Evolutionary conservation across 1,140 invertebrate species (phyloP).

Genomic region (Aphis craccivora): DNA sequence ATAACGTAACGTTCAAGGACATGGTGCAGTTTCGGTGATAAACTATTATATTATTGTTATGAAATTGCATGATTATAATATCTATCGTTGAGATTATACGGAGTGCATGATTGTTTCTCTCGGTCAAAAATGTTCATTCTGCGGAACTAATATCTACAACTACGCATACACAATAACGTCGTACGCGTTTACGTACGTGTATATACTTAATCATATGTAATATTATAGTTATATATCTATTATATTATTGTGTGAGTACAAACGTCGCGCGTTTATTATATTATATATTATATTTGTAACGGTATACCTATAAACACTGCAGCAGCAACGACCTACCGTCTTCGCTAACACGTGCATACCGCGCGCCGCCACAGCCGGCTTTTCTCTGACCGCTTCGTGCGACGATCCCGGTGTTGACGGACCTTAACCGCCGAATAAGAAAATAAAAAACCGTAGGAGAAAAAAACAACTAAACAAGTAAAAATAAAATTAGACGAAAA

Average conservation of each 20-base stretch:
- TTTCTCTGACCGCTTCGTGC: background rate
- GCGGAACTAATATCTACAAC: background rate
- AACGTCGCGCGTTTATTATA: background rate
- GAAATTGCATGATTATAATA: background rate
- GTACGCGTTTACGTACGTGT: too few species aligned
- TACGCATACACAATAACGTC: background rate
- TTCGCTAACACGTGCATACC: background rate
- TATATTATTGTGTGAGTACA: background rate
- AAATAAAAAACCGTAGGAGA: background rate
- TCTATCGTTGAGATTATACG: background rate
- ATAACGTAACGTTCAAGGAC: background rate
- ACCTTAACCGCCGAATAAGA: constrained; percentile 42
- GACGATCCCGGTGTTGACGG: constrained; percentile 25
- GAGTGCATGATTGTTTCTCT: background rate
- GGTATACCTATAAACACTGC: constrained; percentile 28
- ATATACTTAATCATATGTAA: background rate
- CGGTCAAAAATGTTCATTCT: background rate
- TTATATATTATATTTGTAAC: constrained; percentile 25
- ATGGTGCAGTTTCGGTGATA: background rate
- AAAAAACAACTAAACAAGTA: constrained; percentile 16
- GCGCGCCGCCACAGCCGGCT: background rate
- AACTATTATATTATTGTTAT: background rate
- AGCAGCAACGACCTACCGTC: constrained; percentile 47
- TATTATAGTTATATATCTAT: background rate
- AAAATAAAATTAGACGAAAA: constrained; percentile 36